A percentile compares a stretch with the other conserved stretches of the same genome.
Conservation (phyloP, 2,797 vertebrate species). For the Aselliscus stoliczkanus region DNA sequence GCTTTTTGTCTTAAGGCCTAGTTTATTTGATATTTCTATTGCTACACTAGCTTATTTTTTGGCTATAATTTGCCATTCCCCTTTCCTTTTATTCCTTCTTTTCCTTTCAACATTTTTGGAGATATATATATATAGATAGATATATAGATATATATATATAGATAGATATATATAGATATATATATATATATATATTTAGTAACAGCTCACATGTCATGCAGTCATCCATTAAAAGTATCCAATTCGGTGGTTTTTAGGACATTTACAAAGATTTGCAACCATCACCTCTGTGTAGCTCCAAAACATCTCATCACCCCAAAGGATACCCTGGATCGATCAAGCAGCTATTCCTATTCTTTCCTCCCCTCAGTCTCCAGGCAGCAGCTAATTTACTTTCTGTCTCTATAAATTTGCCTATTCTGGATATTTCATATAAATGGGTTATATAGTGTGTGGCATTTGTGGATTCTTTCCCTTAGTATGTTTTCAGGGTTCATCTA, state of each 20-base stretch:
- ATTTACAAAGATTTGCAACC: background rate
- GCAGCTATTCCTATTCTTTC: background rate
- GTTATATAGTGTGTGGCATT: background rate
- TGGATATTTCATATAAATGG: background rate
- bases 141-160: background rate
- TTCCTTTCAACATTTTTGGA: background rate
- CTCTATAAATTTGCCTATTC: background rate
- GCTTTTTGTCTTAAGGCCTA: background rate
- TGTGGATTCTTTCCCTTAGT: background rate
- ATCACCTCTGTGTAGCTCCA: background rate
- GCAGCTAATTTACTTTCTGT: background rate
- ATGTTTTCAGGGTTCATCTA: background rate
- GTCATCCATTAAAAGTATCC: background rate
- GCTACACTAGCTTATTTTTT: background rate
- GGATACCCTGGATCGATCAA: background rate
- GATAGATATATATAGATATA: too few relatives aligned
- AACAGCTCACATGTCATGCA: background rate
- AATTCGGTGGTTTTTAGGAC: background rate
- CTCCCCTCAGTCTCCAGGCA: background rate
- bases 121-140: too few relatives aligned
- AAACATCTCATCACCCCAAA: background rate
- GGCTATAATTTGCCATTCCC: background rate
- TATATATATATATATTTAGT: background rate
- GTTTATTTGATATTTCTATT: background rate
- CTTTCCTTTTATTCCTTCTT: background rate